Base-by-base conservation (phyloP, 2,888 invertebrate genomes). In the Yponomeuta evonymella region DNA sequence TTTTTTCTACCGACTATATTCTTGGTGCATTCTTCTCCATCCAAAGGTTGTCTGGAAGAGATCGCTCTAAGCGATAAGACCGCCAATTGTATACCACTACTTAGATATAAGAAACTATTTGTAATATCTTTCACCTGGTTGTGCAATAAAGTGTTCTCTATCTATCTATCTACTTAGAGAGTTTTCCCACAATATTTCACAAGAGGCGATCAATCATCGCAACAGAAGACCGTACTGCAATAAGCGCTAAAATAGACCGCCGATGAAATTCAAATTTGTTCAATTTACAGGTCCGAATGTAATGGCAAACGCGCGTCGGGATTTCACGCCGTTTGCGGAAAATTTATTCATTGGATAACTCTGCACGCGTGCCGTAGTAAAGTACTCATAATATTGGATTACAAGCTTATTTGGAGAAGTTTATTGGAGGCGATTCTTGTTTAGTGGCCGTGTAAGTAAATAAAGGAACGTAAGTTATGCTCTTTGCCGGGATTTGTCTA, bases 231-330 rank as follows among this genome's bases (percentile, higher is more conserved):
- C 36, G 67, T 48, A 48, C n/a, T 9, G 67, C 67, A 67, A 66
- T 66, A 66, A 51, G 67, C 48, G 67, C 30, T 64, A 63, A 67
- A 67, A 58, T 67, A 33, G 68, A 63, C 48, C 51, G 64, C 51
- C 65, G 64, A 63, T 69, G 69, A 66, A 71, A 70, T 69, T 62
- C 65, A 67, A 71, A 71, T 71, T 70, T 48, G 71, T 71, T 66
- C 71, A 71, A 70, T 71, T 71, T 68, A 68, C 68, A 58, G 51
- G 51, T 68, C 48, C 15, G 51, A 68, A 68, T 68, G 68, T 68
- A 68, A 68, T 68, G 68, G 68, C 51, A 51, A 0, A 43, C 43
- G 48, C 51, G 68, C 68, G 65, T 29, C 65, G 65, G 30, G 68
- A 29, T 68, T 68, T 68, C 68, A 68, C 68, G 9, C 68, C 68